A percentile compares a stretch with the other conserved stretches of the same genome.
These are phyloP conservation scores for Antedon bifida DNA, from an alignment of 35 echinoderm and acorn worm species.

Conservation along the genomic window DNA sequence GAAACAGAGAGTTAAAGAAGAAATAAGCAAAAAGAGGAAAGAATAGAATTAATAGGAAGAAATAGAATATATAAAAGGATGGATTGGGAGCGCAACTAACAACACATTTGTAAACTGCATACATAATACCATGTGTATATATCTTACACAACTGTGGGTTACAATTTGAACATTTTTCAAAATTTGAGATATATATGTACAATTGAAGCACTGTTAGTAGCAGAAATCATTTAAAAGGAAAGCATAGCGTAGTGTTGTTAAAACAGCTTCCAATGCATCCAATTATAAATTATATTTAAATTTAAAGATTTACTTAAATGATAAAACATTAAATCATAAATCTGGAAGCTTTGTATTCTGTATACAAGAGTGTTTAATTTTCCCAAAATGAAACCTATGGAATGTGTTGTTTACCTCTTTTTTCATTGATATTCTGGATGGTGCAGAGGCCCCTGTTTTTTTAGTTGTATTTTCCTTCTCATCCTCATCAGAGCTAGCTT, in stretches of 20 bases:
- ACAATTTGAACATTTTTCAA: too few relatives aligned
- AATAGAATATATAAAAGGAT: background rate
- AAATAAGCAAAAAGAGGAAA: background rate
- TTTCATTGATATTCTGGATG: background rate
- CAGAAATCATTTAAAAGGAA: too few relatives aligned
- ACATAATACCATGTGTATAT: too few relatives aligned
- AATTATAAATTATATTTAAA: background rate
- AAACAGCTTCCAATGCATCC: background rate
- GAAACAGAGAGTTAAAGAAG: background rate
- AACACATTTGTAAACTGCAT: background rate
- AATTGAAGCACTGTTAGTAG: too few relatives aligned
- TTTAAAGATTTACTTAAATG: background rate
- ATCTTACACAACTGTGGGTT: too few relatives aligned
- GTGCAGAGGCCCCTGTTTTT: background rate
- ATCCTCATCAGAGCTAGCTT: constrained; percentile 35
- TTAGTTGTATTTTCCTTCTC: constrained; percentile 18
- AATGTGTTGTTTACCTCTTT: background rate
- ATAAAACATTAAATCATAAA: too few relatives aligned
- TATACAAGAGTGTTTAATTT: too few relatives aligned
- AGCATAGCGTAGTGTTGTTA: too few relatives aligned
- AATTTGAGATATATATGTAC: too few relatives aligned
- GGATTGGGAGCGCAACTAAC: background rate
- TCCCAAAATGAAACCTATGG: too few relatives aligned
- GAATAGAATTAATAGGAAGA: background rate
- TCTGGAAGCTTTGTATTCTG: too few relatives aligned